These are phyloP conservation scores for Cavia porcellus DNA, from an alignment of 2,113 vertebrate genomes.

Conservation along the genomic window DNA sequence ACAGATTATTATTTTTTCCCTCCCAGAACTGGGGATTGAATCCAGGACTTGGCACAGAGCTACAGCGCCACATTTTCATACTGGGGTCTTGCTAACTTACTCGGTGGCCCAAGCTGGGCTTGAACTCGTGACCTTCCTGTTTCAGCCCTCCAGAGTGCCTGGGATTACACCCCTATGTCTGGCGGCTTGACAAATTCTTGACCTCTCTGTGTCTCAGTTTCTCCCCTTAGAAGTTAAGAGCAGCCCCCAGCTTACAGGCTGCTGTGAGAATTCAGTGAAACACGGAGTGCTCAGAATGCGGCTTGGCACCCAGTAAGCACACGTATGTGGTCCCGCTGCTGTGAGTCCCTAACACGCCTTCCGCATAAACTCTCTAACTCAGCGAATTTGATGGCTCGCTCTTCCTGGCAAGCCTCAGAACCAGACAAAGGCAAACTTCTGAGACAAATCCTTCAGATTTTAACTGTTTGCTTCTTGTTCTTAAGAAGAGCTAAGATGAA, in stretches of 20 bases:
- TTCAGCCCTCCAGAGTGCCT: background rate
- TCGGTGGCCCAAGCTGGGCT: background rate
- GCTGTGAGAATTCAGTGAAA: background rate
- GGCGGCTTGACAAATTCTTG: background rate
- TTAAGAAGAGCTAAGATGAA: background rate
- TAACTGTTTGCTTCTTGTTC: background rate
- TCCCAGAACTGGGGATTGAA: background rate
- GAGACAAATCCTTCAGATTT: background rate
- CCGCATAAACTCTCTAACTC: background rate
- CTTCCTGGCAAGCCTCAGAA: background rate
- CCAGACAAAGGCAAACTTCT: background rate
- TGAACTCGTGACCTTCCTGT: background rate
- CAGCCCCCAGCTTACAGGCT: background rate
- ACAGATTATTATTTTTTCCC: background rate
- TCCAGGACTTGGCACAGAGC: background rate
- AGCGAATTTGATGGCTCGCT: background rate
- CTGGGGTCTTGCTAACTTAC: background rate
- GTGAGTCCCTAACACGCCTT: background rate
- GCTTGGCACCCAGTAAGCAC: too few relatives aligned
- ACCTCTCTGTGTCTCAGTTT: background rate
- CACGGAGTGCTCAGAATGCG: background rate
- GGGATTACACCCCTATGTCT: background rate
- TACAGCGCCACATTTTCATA: background rate
- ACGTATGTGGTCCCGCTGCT: fast-evolving
- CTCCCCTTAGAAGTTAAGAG: background rate